phyloP scores from a whole-genome alignment of 2,888 invertebrate species.

The Diadromus collaris region DNA sequence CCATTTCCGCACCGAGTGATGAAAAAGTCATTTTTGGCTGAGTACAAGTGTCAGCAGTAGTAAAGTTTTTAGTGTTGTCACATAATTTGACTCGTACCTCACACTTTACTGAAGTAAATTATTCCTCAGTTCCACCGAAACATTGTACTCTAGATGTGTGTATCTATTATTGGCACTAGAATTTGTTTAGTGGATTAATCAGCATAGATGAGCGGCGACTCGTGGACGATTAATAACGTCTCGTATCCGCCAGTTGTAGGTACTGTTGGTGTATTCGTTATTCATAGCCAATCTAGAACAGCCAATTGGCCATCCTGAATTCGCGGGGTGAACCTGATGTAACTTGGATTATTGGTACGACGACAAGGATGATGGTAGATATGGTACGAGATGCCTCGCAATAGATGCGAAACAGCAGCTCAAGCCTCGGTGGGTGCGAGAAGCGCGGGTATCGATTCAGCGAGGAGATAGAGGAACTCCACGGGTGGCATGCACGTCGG shows the following conservation, averaged over 20 bases:
- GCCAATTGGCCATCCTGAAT: background rate
- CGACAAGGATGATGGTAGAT: constrained; percentile 10
- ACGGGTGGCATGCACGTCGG: constrained; percentile 8
- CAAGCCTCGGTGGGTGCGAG: constrained; percentile 16
- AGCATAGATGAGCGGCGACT: background rate
- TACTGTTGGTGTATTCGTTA: background rate
- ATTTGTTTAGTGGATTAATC: background rate
- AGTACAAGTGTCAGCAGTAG: too few species aligned
- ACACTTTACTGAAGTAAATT: background rate
- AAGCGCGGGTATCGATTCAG: constrained; percentile 7
- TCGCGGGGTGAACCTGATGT: background rate
- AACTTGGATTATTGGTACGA: background rate
- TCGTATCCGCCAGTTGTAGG: background rate
- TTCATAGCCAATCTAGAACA: constrained; percentile 7
- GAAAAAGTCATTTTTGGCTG: too few species aligned
- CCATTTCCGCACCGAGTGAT: too few species aligned
- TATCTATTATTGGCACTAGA: too few species aligned
- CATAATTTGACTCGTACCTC: background rate
- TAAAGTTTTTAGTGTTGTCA: too few species aligned
- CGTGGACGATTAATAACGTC: background rate
- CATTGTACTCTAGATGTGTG: too few species aligned
- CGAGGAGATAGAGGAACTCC: constrained; percentile 15
- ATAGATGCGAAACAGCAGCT: constrained; percentile 13
- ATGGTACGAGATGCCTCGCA: background rate
- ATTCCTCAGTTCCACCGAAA: background rate